A percentile compares a stretch with the other conserved stretches of the same genome.
Evolutionary conservation across 2,797 vertebrate species (phyloP).

Genomic region (Chaetodon trifasciatus): DNA sequence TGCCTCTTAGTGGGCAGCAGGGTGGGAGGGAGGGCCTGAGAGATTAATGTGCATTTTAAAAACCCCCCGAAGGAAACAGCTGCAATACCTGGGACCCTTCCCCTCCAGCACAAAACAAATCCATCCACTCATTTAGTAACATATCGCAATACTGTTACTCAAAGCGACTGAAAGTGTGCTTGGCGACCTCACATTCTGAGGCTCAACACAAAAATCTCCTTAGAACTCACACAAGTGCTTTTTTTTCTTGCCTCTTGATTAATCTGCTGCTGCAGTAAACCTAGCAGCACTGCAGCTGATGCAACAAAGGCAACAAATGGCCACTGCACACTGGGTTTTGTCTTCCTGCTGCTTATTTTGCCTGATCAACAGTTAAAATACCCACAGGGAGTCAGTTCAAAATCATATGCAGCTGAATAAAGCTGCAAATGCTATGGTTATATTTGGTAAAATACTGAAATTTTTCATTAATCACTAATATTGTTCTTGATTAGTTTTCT

Average conservation of each 20-base stretch:
- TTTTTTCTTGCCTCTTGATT: not conserved
- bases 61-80: conserved; percentile 55
- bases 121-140: conserved; percentile 5
- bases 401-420: not conserved
- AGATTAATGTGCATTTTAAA: conserved; percentile 65
- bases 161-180: not conserved
- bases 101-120: conserved; percentile 26
- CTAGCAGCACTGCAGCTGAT: not conserved
- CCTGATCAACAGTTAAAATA: not conserved
- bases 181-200: not conserved
- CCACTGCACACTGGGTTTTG: too few relatives aligned
- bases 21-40: conserved; percentile 33
- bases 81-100: conserved; percentile 37
- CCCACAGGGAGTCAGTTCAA: not conserved
- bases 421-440: not conserved
- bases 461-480: not conserved
- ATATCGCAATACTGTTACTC: not conserved
- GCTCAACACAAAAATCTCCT: not conserved
- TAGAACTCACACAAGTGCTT: not conserved
- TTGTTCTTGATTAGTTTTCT: not conserved
- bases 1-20: conserved; percentile 42
- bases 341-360: not conserved
- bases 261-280: not conserved
- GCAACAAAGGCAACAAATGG: conserved; percentile 9
- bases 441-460: not conserved